phyloP scores from a whole-genome alignment of 1,140 invertebrate genomes.

The Brachionus sp. region DNA sequence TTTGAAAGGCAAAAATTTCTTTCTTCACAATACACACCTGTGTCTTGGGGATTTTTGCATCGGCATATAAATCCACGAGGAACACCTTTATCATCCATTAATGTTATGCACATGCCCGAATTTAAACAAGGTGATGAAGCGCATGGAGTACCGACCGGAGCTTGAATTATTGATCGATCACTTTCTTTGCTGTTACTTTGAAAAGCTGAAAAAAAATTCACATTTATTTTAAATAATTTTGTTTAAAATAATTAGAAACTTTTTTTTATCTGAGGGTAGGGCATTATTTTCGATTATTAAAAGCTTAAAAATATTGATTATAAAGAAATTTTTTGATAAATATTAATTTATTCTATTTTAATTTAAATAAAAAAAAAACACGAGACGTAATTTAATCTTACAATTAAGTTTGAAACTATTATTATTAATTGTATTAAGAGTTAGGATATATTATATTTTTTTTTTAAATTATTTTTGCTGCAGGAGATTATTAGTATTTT shows the following conservation, averaged over 20 bases:
- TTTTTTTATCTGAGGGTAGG: too few species aligned
- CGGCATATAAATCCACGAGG: constrained; percentile 22
- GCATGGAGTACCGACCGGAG: neutral
- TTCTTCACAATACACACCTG: constrained; percentile 42
- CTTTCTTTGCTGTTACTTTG: neutral
- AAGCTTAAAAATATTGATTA: neutral
- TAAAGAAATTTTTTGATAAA: too few species aligned
- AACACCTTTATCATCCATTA: constrained; percentile 40
- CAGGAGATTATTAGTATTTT: neutral
- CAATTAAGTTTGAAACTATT: too few species aligned
- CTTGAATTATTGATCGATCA: neutral
- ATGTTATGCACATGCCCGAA: constrained; percentile 38
- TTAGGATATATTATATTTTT: too few species aligned
- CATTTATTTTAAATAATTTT: neutral
- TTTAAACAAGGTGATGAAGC: constrained; percentile 39
- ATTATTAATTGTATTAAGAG: too few species aligned
- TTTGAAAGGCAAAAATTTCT: constrained; percentile 34
- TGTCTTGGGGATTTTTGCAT: constrained; percentile 41
- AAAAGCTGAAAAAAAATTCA: neutral
- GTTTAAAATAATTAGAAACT: neutral
- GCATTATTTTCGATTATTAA: too few species aligned
- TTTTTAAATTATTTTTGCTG: too few species aligned
- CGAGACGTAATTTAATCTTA: too few species aligned
- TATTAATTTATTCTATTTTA: too few species aligned
- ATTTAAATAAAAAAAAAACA: too few species aligned